A percentile compares a stretch with the other conserved stretches of the same genome.
Evolutionary conservation across 2,113 vertebrate species (phyloP).

Genomic region (Peromyscus californicus): DNA sequence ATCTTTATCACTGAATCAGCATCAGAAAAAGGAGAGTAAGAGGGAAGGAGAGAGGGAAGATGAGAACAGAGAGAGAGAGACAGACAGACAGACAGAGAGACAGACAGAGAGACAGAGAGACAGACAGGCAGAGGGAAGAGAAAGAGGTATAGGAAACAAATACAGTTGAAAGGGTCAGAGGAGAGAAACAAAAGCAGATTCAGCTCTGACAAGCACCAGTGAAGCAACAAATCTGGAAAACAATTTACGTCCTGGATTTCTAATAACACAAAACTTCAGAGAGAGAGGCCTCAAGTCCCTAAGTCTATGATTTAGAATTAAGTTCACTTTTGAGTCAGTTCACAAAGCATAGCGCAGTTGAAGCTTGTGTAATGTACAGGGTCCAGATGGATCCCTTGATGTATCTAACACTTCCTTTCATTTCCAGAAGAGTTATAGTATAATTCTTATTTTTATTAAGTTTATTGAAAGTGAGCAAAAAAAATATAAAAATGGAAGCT

Average conservation of each 20-base stretch:
- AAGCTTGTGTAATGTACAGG: background rate
- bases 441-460: background rate
- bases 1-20: background rate
- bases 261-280: constrained; percentile 8
- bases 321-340: background rate
- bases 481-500: background rate
- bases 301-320: background rate
- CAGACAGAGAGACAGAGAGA: background rate
- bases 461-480: background rate
- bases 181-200: background rate
- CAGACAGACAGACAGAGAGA: background rate
- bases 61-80: background rate
- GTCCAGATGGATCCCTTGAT: background rate
- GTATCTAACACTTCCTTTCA: background rate
- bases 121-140: background rate
- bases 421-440: background rate
- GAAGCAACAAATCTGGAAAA: background rate
- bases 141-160: background rate
- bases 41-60: too few species aligned
- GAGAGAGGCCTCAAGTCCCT: background rate
- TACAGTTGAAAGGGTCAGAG: background rate
- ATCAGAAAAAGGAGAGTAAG: background rate
- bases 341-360: background rate
- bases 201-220: background rate
- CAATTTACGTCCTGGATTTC: constrained; percentile 15